These are phyloP conservation scores for Leptosomus discolor DNA, from an alignment of 2,113 vertebrate species.

Conservation along the genomic window DNA sequence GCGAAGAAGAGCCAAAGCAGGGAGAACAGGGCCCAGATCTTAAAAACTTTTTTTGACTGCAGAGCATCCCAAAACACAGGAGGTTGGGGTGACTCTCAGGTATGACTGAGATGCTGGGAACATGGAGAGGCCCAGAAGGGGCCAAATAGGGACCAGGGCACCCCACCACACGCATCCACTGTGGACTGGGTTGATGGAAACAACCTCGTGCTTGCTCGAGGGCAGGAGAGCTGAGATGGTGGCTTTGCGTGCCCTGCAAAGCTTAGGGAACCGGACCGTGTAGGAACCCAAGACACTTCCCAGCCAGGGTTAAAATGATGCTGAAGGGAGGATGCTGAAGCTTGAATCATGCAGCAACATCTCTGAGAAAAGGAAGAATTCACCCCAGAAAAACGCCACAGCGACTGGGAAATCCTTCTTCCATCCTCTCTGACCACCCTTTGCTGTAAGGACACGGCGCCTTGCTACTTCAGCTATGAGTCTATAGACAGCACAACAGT, in stretches of 20 bases:
- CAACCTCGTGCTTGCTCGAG: accelerated
- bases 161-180: accelerated
- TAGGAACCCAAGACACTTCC: background rate
- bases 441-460: background rate
- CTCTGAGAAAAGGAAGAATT: background rate
- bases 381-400: background rate
- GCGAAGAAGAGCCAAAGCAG: background rate
- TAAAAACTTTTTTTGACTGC: background rate
- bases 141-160: background rate
- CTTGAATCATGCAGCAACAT: background rate
- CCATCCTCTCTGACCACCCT: background rate
- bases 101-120: background rate
- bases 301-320: background rate
- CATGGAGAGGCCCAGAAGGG: background rate
- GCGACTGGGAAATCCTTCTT: background rate
- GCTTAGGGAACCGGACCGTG: background rate
- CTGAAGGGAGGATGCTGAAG: background rate
- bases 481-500: background rate
- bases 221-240: background rate
- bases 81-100: background rate
- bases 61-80: background rate
- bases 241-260: background rate
- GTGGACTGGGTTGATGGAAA: background rate
- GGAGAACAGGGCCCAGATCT: background rate
- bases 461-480: background rate